A percentile compares a stretch with the other conserved stretches of the same genome.
Evolutionary conservation across 2,797 vertebrate species (phyloP).

Genomic region (Pangasius macronema): DNA sequence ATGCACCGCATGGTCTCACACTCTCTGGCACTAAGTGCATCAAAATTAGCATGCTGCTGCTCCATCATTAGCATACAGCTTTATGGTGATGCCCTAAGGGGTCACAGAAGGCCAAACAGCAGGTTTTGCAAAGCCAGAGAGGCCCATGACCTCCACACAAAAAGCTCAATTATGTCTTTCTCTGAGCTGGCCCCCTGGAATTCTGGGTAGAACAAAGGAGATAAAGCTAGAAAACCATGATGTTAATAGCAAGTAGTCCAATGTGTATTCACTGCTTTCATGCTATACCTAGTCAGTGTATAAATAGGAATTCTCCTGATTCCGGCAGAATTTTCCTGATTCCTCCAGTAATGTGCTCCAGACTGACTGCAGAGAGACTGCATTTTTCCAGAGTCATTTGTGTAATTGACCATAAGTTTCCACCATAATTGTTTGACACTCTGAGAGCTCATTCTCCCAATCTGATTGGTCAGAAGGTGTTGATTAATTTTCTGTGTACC

Average conservation of each 20-base stretch:
- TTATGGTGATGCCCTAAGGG: constrained; percentile 36
- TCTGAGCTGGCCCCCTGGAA: constrained; percentile 17
- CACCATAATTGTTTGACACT: background rate
- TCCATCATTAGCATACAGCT: constrained; percentile 67
- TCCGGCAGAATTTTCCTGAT: background rate
- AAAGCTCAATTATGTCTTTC: constrained; percentile 19
- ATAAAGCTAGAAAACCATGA: constrained; percentile 40
- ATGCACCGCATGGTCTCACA: background rate
- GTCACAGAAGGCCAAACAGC: constrained; percentile 70
- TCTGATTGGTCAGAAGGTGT: background rate
- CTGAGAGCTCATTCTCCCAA: background rate
- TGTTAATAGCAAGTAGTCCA: constrained; percentile 4
- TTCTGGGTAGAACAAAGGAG: constrained; percentile 43
- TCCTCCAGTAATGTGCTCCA: background rate
- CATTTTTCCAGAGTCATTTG: background rate
- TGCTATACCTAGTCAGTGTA: background rate
- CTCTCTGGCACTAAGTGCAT: constrained; percentile 52
- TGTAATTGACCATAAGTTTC: background rate
- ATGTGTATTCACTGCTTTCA: constrained; percentile 23
- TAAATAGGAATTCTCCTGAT: background rate
- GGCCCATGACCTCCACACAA: constrained; percentile 69
- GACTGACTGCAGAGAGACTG: background rate
- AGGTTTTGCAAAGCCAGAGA: constrained; percentile 44
- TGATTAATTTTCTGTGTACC: background rate
- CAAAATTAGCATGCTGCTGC: constrained; percentile 63